phyloP scores from a whole-genome alignment of 64 coral and sea anemone genomes.

The Astreopora myriophthalma region DNA sequence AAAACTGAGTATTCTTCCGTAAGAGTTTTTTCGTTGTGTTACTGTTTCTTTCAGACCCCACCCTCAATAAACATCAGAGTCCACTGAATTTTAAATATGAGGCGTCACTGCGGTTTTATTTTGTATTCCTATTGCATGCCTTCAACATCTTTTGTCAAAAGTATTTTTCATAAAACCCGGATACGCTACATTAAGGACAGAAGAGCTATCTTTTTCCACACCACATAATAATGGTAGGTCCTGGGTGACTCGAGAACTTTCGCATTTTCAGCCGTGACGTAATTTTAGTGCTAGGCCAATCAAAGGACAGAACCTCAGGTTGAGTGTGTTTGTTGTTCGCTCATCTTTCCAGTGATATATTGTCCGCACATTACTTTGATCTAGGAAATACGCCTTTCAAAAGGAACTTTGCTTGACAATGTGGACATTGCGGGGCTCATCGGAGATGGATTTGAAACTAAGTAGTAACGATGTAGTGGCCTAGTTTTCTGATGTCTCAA shows the following conservation, averaged over 20 bases:
- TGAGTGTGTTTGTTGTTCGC: slow-evolving; percentile 67
- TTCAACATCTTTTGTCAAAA: neutral
- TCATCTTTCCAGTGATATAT: neutral
- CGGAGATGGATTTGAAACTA: neutral
- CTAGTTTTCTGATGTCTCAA: neutral
- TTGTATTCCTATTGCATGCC: too few relatives aligned
- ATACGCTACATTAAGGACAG: neutral
- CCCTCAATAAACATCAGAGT: too few relatives aligned
- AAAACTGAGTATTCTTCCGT: too few relatives aligned
- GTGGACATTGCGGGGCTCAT: neutral
- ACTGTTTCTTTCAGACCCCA: too few relatives aligned
- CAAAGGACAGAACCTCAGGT: neutral
- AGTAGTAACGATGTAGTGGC: neutral
- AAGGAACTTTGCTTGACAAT: neutral
- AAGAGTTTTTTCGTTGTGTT: too few relatives aligned
- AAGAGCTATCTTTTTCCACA: neutral
- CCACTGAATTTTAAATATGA: too few relatives aligned
- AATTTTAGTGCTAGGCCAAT: slow-evolving; percentile 10
- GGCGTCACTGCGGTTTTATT: too few relatives aligned
- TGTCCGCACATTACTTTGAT: neutral
- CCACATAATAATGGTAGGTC: neutral
- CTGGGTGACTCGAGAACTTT: slow-evolving; percentile 11
- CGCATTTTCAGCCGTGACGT: slow-evolving; percentile 40
- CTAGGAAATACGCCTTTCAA: neutral
- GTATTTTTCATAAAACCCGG: neutral